A percentile compares a stretch with the other conserved stretches of the same genome.
Conservation (phyloP, 2,888 invertebrate species). For the Conomelus anceps region DNA sequence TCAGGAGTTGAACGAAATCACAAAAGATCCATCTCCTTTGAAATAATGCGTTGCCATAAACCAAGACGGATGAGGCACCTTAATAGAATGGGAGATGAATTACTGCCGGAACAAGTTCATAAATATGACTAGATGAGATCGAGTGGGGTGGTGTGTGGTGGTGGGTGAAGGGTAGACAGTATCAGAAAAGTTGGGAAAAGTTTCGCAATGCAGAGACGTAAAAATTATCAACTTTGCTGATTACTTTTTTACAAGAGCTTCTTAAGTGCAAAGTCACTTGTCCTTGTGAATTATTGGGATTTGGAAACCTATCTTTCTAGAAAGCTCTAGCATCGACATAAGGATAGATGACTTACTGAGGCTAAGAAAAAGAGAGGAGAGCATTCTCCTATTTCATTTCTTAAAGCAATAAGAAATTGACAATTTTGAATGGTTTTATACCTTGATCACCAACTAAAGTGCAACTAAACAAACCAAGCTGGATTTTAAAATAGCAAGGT, state of each 20-base stretch:
- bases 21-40: not conserved
- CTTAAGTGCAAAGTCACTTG: not conserved
- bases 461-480: too few species aligned
- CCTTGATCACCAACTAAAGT: too few species aligned
- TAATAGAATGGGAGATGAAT: not conserved
- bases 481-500: too few species aligned
- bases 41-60: not conserved
- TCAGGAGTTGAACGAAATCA: not conserved
- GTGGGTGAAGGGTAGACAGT: not conserved
- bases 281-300: not conserved
- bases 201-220: not conserved
- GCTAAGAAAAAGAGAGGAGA: not conserved
- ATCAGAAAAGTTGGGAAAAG: not conserved
- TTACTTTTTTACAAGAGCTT: not conserved
- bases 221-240: not conserved
- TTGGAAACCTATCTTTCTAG: not conserved
- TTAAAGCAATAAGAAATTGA: not conserved
- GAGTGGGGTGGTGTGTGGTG: not conserved
- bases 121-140: not conserved
- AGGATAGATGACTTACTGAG: not conserved
- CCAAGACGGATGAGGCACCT: not conserved
- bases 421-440: not conserved
- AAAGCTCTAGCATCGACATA: not conserved
- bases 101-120: not conserved
- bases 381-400: not conserved